phyloP scores from a whole-genome alignment of 2,113 vertebrate genomes.

The Carettochelys insculpta region DNA sequence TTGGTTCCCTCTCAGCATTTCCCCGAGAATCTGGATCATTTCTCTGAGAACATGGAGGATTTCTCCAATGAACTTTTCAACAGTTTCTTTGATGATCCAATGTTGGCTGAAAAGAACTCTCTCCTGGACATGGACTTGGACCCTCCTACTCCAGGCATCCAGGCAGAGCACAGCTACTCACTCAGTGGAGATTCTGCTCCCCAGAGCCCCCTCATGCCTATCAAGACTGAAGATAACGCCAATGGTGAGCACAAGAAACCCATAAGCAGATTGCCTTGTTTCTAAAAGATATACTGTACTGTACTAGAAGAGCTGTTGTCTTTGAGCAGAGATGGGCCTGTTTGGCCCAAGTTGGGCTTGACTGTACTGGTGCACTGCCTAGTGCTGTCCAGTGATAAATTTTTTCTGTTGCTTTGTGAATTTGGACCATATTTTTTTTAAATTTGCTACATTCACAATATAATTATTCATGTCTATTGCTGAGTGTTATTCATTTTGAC shows the following conservation, averaged over 20 bases:
- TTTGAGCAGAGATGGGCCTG: slow-evolving; percentile 9
- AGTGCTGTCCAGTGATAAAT: background rate
- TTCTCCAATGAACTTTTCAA: slow-evolving; percentile 97
- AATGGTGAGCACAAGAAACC: slow-evolving; percentile 77
- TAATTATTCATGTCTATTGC: background rate
- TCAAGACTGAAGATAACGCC: slow-evolving; percentile 92
- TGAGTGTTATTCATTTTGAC: background rate
- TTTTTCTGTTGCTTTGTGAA: background rate
- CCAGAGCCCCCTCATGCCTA: slow-evolving; percentile 92
- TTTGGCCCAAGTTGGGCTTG: background rate
- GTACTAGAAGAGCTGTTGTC: background rate
- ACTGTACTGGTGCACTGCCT: background rate
- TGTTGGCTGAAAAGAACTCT: slow-evolving; percentile 90
- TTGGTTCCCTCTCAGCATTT: slow-evolving; percentile 74
- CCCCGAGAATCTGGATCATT: slow-evolving; percentile 87
- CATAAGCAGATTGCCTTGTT: background rate
- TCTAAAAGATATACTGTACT: background rate
- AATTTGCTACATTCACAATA: background rate
- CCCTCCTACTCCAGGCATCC: slow-evolving; percentile 91
- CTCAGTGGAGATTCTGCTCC: slow-evolving; percentile 97
- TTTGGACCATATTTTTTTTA: slow-evolving; percentile 25
- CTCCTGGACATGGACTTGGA: slow-evolving; percentile 95
- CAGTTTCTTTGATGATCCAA: slow-evolving; percentile 98
- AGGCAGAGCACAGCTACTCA: slow-evolving; percentile 98
- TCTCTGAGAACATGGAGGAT: slow-evolving; percentile 97